phyloP scores from a whole-genome alignment of 2,888 invertebrate genomes.

The Callyntrura guangdongensis region DNA sequence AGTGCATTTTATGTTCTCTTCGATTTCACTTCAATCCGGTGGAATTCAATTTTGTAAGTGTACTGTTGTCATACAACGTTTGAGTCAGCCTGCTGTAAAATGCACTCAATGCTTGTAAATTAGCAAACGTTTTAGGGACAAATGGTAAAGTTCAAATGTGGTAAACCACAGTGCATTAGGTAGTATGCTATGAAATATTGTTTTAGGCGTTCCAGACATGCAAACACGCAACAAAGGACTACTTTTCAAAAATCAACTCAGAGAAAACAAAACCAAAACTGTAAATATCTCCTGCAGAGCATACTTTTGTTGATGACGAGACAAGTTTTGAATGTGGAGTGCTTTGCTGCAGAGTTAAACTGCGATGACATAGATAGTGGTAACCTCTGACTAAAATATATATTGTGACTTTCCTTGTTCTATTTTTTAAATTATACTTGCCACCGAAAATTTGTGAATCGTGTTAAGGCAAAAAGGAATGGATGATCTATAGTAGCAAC shows the following conservation, averaged over 20 bases:
- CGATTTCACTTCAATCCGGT: background rate
- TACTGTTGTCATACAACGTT: background rate
- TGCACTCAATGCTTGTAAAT: background rate
- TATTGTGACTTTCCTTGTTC: background rate
- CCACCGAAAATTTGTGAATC: background rate
- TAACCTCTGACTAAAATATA: background rate
- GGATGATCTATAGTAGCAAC: background rate
- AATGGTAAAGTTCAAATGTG: conserved; percentile 24
- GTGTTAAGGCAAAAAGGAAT: background rate
- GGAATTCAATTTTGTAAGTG: background rate
- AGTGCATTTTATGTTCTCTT: conserved; percentile 13
- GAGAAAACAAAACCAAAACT: too few relatives aligned
- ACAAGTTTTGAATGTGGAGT: too few relatives aligned
- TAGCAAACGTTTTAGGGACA: background rate
- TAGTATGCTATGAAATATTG: too few relatives aligned
- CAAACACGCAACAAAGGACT: too few relatives aligned
- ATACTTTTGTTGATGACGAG: too few relatives aligned
- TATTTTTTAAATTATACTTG: background rate
- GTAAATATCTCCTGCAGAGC: too few relatives aligned
- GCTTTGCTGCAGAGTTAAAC: too few relatives aligned
- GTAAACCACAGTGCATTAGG: background rate
- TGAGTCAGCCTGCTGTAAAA: background rate
- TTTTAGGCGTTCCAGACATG: too few relatives aligned
- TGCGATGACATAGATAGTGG: too few relatives aligned
- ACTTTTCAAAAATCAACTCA: too few relatives aligned